Conservation (phyloP, 2,888 invertebrate genomes). For the Nemurella pictetii region DNA sequence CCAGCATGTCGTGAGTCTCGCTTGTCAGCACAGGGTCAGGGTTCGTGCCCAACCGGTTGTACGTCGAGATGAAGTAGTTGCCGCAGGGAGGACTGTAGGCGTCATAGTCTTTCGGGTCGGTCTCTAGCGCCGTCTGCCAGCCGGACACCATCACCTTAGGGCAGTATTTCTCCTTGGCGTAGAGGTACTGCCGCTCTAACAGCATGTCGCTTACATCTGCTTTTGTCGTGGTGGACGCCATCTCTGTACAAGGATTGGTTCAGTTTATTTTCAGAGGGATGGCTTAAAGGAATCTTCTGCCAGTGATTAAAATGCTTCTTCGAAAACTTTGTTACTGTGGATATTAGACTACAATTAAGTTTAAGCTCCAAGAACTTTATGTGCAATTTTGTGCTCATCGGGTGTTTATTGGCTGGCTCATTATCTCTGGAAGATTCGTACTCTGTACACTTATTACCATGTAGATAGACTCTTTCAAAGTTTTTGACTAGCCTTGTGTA, state of each 20-base stretch:
- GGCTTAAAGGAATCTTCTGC: too few relatives aligned
- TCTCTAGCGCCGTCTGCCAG: conserved; percentile 47
- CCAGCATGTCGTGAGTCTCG: conserved; percentile 56
- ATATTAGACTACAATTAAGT: neutral
- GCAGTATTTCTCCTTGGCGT: neutral
- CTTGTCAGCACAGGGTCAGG: conserved; percentile 49
- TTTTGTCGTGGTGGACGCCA: neutral
- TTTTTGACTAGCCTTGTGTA: neutral
- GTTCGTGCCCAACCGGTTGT: conserved; percentile 55
- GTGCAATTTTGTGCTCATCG: neutral
- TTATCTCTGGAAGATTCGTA: neutral
- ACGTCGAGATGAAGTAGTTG: conserved; percentile 56
- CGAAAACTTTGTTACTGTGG: neutral
- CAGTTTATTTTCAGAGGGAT: too few relatives aligned
- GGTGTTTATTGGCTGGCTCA: neutral
- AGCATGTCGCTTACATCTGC: neutral
- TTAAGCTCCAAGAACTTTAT: neutral
- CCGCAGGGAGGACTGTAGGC: conserved; percentile 55
- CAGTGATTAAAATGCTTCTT: too few relatives aligned
- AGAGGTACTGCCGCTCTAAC: neutral
- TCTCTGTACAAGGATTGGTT: neutral
- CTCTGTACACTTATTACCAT: neutral
- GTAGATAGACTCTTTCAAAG: too few relatives aligned
- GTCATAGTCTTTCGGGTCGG: conserved; percentile 57
- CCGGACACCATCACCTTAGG: neutral